These are phyloP conservation scores for Coryphaenoides rupestris DNA, from an alignment of 2,113 vertebrate genomes.

Conservation along the genomic window DNA sequence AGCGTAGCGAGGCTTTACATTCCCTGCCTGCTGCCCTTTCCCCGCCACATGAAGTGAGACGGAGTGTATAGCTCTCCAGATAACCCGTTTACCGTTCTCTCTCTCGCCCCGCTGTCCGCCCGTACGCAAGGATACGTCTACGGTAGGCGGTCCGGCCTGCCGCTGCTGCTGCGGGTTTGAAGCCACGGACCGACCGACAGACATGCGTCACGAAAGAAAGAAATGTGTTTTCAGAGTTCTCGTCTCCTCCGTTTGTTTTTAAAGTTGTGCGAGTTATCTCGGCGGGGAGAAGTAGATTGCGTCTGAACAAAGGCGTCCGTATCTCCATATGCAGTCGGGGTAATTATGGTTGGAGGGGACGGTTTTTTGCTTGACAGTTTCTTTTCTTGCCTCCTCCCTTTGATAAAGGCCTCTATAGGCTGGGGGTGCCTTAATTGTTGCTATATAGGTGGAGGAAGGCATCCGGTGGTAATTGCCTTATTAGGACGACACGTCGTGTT, in stretches of 20 bases:
- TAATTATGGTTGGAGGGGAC: slow-evolving; percentile 41
- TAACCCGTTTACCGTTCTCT: slow-evolving; percentile 64
- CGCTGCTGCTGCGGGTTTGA: slow-evolving; percentile 31
- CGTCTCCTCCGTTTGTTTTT: slow-evolving; percentile 37
- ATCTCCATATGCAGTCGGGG: slow-evolving; percentile 28
- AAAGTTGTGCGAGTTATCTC: slow-evolving; percentile 36
- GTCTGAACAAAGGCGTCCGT: slow-evolving; percentile 37
- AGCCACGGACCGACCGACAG: slow-evolving; percentile 28
- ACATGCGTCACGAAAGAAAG: slow-evolving; percentile 30
- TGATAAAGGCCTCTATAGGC: slow-evolving; percentile 8
- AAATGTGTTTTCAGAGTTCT: slow-evolving; percentile 29
- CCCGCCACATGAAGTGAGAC: slow-evolving; percentile 65
- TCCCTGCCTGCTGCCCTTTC: slow-evolving; percentile 63
- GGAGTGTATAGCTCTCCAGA: slow-evolving; percentile 61
- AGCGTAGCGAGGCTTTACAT: slow-evolving; percentile 38
- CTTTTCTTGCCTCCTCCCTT: background rate
- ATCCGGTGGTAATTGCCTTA: background rate
- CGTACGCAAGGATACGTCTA: too few relatives aligned
- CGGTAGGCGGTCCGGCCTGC: too few relatives aligned
- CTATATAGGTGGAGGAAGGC: background rate
- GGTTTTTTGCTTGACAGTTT: slow-evolving; percentile 1
- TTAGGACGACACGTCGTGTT: background rate
- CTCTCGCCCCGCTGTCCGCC: too few relatives aligned
- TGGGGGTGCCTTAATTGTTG: background rate
- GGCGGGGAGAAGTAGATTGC: slow-evolving; percentile 44